Evolutionary conservation across 2,797 vertebrate species (phyloP), one percentile per base, ranked within the genome.

Genomic region (Pteronotus mesoamericanus): DNA sequence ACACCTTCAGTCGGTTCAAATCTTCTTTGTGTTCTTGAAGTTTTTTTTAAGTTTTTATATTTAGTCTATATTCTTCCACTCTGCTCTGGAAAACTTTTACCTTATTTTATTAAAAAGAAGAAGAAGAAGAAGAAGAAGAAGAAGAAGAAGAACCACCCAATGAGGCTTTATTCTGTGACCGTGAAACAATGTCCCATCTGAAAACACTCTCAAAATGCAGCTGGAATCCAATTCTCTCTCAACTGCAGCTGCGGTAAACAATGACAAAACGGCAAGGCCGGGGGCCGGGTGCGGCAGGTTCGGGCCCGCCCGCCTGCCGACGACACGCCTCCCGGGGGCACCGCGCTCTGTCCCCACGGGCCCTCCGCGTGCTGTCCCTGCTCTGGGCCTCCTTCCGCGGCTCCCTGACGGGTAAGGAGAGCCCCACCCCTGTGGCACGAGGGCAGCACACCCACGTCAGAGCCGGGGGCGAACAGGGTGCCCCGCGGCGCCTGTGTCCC

Each of bases 401-500:
- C 69, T 71, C 3, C 15, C 48, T 7, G 9, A 42, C 5, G 24
- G 64, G 74, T 19, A 0, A 11, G 22, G 15, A 79, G 34, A 0
- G 0, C 0, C 1, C 79, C 39, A 51, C 15, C 3, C 71, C 22
- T 26, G 21, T 2, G 51, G 2, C 14, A 14, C 39, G n/a, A 9
- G 61, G 68, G 68, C 5, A 26, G 32, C 16, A 46, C 10, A 8
- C 34, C 61, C n/a, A 0, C 2, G 10, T 19, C 74, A 39, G 32
- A 18, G 2, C 44, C 3, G 22, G 79, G 87, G 1, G 0, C 5
- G 0, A n/a, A n/a, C n/a, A n/a, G n/a, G n/a, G n/a, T 39, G 89
- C 92, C 96, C 85, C 72, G 34, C 84, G 95, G 55, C 22, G 19
- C 71, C 96, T 53, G 69, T 95, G 83, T 89, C 96, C 96, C 91